These are phyloP conservation scores for Zaprionus lineosus DNA, from an alignment of 2,888 invertebrate genomes.

Conservation along the genomic window DNA sequence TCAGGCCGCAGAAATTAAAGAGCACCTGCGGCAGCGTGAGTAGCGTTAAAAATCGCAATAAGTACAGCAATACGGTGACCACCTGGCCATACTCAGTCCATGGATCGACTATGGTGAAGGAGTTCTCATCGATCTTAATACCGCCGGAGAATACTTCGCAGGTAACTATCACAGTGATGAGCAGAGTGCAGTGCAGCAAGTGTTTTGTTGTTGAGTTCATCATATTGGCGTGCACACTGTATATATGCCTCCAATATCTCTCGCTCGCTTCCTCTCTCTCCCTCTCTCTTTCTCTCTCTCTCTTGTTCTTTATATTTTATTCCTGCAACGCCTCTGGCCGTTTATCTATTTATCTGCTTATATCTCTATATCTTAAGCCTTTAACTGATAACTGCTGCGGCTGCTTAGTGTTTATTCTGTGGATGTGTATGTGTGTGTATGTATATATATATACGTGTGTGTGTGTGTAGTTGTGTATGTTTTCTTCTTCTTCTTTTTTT, in stretches of 20 bases:
- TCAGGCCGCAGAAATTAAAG: slow-evolving; percentile 91
- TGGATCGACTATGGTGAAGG: slow-evolving; percentile 87
- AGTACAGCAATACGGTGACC: slow-evolving; percentile 89
- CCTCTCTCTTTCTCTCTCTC: no score
- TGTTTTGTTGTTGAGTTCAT: slow-evolving; percentile 87
- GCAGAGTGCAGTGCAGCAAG: slow-evolving; percentile 89
- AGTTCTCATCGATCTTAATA: slow-evolving; percentile 85
- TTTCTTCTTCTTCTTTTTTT: background rate
- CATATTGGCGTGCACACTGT: slow-evolving; percentile 36
- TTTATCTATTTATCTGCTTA: no score
- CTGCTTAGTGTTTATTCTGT: slow-evolving; percentile 10
- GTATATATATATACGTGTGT: background rate
- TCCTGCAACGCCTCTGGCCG: no score
- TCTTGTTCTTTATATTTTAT: background rate
- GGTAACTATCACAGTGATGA: slow-evolving; percentile 88
- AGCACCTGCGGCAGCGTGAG: slow-evolving; percentile 94
- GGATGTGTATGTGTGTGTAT: background rate
- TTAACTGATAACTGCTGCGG: no score
- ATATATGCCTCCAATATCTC: no score
- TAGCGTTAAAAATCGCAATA: slow-evolving; percentile 90
- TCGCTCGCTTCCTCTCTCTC: no score
- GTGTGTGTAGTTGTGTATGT: background rate
- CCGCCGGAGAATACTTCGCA: slow-evolving; percentile 89
- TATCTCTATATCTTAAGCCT: no score
- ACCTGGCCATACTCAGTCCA: slow-evolving; percentile 91